Conservation (phyloP, 2,797 vertebrate genomes). For the Rhynchonycteris naso region DNA sequence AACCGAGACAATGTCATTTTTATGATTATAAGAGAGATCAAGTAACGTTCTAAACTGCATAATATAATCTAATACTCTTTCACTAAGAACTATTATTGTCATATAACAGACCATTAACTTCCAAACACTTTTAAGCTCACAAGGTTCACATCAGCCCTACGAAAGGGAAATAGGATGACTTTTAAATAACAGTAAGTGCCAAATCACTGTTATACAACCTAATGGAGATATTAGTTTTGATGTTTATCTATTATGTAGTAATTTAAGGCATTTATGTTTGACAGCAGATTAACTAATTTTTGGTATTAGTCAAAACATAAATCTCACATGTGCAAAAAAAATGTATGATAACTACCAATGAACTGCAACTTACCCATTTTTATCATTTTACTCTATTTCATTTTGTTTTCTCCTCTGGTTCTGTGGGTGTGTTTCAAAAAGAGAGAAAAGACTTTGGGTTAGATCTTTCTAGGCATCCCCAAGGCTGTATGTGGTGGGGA, state of each 20-base stretch:
- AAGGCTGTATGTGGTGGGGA: not conserved
- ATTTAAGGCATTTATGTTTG: not conserved
- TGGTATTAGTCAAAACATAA: constrained; percentile 23
- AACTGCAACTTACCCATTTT: not conserved
- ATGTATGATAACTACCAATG: not conserved
- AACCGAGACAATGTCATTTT: constrained; percentile 76
- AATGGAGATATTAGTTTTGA: constrained; percentile 44
- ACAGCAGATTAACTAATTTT: constrained; percentile 19
- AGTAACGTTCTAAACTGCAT: constrained; percentile 80
- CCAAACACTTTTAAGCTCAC: constrained; percentile 77
- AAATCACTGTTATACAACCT: constrained; percentile 19
- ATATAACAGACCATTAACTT: constrained; percentile 85
- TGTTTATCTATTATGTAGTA: constrained; percentile 42
- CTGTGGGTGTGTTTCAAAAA: not conserved
- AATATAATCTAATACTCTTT: constrained; percentile 84
- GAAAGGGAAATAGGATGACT: constrained; percentile 65
- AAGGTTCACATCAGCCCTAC: constrained; percentile 77
- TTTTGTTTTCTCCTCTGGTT: not conserved
- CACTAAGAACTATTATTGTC: constrained; percentile 77
- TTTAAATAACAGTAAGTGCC: constrained; percentile 73
- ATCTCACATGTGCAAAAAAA: constrained; percentile 11
- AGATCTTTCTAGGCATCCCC: not conserved
- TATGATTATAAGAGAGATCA: constrained; percentile 74
- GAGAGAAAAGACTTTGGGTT: not conserved
- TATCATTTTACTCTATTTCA: not conserved